A percentile compares a stretch with the other conserved stretches of the same genome.
These are phyloP conservation scores for Columba guinea DNA, from an alignment of 2,797 vertebrate genomes.

Conservation along the genomic window DNA sequence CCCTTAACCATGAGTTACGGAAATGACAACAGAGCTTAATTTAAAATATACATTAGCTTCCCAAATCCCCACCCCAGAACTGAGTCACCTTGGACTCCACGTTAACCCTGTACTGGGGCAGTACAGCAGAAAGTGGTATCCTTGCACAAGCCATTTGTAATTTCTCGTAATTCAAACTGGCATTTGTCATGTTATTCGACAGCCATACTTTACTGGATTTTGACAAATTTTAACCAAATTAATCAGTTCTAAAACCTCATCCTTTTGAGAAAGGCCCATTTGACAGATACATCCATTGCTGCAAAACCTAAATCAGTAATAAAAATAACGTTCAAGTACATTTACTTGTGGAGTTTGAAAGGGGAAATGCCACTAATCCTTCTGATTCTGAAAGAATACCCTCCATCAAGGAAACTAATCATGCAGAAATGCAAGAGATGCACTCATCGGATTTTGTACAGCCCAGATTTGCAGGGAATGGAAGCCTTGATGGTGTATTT, in stretches of 20 bases:
- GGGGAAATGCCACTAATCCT: background rate
- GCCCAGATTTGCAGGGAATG: background rate
- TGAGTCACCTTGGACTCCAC: background rate
- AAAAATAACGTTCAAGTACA: background rate
- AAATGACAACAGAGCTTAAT: background rate
- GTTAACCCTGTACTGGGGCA: background rate
- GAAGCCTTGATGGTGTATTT: background rate
- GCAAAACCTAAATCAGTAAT: background rate
- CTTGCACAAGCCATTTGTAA: background rate
- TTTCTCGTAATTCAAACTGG: background rate
- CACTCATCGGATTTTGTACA: background rate
- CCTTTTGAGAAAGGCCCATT: background rate
- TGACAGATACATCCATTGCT: background rate
- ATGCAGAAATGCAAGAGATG: background rate
- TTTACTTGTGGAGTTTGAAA: background rate
- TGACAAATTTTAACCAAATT: background rate
- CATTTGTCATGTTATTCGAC: background rate
- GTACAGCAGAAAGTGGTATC: background rate
- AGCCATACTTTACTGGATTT: background rate
- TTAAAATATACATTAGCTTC: background rate
- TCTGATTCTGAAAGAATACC: background rate
- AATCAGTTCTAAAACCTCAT: background rate
- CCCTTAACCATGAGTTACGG: background rate
- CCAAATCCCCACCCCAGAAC: background rate
- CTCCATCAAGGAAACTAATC: background rate